These are phyloP conservation scores for Plebejus argus DNA, from an alignment of 2,888 invertebrate genomes.

Conservation along the genomic window DNA sequence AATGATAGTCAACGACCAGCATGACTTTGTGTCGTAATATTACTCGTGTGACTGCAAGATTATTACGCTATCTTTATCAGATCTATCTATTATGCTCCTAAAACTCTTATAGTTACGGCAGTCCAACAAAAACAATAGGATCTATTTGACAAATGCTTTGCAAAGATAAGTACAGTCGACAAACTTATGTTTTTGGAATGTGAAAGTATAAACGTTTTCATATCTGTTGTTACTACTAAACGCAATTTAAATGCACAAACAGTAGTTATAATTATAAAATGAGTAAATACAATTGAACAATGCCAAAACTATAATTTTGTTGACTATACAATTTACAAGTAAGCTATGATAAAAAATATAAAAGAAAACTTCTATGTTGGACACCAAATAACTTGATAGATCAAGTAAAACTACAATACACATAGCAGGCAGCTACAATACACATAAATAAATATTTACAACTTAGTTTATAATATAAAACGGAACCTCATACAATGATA, in stretches of 20 bases:
- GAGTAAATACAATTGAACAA: constrained; percentile 2
- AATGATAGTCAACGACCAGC: constrained; percentile 10
- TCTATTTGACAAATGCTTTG: background rate
- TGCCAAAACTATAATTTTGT: constrained; percentile 11
- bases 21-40: background rate
- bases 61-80: background rate
- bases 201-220: background rate
- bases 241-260: constrained; percentile 5
- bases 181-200: constrained; percentile 17
- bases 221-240: background rate
- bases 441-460: constrained; percentile 48
- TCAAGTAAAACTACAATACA: constrained; percentile 30
- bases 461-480: constrained; percentile 46
- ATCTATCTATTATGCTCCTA: constrained; percentile 15
- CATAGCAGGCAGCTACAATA: constrained; percentile 36
- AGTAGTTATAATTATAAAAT: background rate
- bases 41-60: background rate
- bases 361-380: constrained; percentile 16
- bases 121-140: constrained; percentile 13
- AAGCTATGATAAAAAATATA: background rate
- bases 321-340: background rate
- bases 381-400: constrained; percentile 17
- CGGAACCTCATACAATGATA: constrained; percentile 29
- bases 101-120: background rate
- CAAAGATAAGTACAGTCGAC: constrained; percentile 1